Base-by-base conservation (phyloP, 35 echinoderm and acorn worm genomes). In the Lytechinus variegatus region DNA sequence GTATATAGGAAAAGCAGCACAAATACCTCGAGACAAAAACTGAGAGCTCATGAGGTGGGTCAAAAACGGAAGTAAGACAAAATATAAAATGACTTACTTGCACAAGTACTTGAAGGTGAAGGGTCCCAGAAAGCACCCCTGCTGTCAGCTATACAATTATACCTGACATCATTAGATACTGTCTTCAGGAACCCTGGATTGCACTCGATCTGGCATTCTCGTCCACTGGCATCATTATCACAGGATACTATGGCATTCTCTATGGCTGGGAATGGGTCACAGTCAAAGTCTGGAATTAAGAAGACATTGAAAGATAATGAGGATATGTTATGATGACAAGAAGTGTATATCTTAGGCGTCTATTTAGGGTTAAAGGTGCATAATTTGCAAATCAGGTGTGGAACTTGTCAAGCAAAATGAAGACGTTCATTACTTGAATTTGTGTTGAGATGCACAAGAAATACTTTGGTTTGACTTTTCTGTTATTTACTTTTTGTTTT, bases 61-160 rank as follows among this genome's bases (percentile, higher is more conserved):
- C 16, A 79, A 19, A 79, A 24, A 79, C n/a, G 14, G 61, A 13
- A 11, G 9, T 2, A 19, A 14, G 8, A 79, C 6, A 79, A 5
- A 79, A 0, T 16, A 79, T 52, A 12, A 51, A 2, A 8, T 11
- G 3, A 93, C 92, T 93, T 57, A 93, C 92, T 57, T 93, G 52
- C 92, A 56, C 92, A 93, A 10, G 57, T 57, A 54, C 53, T 44
- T 12, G 14, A n/a, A 28, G 92, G 92, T 57, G 52, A 27, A 27
- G 92, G 92, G 92, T 93, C 92, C 92, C 92, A 93, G 54, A 93
- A 93, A 8, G 92, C 55, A 8, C 54, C 54, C n/a, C 11, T 54
- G 28, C 54, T 93, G 92, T 93, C 92, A 4, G 92, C 92, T 57
- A 93, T 57, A 54, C 92, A 93, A 54, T 13, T 55, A 27, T 93